Base-by-base conservation (phyloP, 2,888 invertebrate genomes). In the Leptinotarsa haldemani region DNA sequence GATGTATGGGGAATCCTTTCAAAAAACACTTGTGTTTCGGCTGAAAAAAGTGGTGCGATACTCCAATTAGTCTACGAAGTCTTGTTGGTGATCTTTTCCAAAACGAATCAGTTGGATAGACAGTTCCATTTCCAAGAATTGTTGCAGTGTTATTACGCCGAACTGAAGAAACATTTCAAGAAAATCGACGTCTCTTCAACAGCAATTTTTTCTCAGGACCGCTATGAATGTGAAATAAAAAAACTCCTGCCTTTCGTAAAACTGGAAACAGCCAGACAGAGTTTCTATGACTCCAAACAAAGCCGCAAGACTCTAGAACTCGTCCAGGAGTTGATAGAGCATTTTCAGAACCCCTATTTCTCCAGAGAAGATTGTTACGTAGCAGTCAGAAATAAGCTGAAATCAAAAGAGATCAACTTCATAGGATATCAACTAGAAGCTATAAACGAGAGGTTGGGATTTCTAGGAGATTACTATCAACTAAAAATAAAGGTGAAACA, bases 381-480 rank as follows among this genome's bases (percentile, higher is more conserved):
- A 65, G 77, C 82, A 9, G 66, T 81, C 9, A 75, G 71, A 65
- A 81, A 79, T 53, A 80, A 79, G 71, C n/a, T 81, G 1, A 70
- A 74, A 15, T 78, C 76, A 9, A 72, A 71, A 16, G 48, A 81
- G 50, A 82, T 78, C 69, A 30, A 77, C 16, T 65, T 82, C 20
- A 20, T 74, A 47, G 67, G 71, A 52, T 82, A 78, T 46, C 52
- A 69, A 22, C 25, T 82, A 7, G 70, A 61, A 22, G 74, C 77
- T 2, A 46, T 82, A 2, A 78, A 78, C 58, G 78, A 82, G 65
- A 78, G 74, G 30, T 73, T 76, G 50, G 85, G 84, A 56, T 84
- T 83, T 72, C 64, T 84, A 7, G 84, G 83, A 22, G 79, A 80
- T 22, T 84, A 85, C 72, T 82, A 77, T 25, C 81, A 74, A 76